These are phyloP conservation scores for Ascidia mentula DNA, from an alignment of 23 tunicate genomes.

Conservation along the genomic window DNA sequence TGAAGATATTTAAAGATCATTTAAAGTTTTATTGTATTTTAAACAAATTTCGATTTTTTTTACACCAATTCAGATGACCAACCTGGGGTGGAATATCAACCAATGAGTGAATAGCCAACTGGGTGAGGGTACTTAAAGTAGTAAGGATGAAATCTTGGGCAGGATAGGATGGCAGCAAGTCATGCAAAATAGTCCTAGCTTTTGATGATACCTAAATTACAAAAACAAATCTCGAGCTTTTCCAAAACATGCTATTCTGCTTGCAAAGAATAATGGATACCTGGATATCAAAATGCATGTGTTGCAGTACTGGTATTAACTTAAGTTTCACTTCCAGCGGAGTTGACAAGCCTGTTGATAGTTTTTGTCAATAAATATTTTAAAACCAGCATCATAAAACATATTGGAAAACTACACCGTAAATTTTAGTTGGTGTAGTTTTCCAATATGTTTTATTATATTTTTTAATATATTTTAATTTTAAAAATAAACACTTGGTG, in stretches of 20 bases:
- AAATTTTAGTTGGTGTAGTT: no score
- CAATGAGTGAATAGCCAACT: slow-evolving; percentile 57
- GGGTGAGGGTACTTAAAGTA: slow-evolving; percentile 72
- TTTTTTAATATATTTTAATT: no score
- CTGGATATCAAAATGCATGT: slow-evolving; percentile 90
- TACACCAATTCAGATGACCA: neutral
- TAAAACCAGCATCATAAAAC: no score
- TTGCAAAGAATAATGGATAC: no score
- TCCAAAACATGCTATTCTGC: neutral
- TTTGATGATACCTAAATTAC: slow-evolving; percentile 69
- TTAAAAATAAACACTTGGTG: no score
- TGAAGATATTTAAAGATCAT: neutral
- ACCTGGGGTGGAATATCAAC: slow-evolving; percentile 89
- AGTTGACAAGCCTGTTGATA: slow-evolving; percentile 84
- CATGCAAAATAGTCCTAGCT: slow-evolving; percentile 67
- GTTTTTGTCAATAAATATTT: no score
- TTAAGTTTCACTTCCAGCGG: slow-evolving; percentile 83
- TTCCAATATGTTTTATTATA: no score
- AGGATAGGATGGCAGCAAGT: slow-evolving; percentile 86
- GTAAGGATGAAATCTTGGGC: slow-evolving; percentile 86
- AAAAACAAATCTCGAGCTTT: no score
- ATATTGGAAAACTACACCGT: no score
- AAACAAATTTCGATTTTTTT: neutral
- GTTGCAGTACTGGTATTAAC: slow-evolving; percentile 84
- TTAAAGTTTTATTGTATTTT: neutral